Percentiles rank a stretch among this genome's conserved stretches.
Conservation (phyloP, 2,888 invertebrate species). For the Epinotia nisella region DNA sequence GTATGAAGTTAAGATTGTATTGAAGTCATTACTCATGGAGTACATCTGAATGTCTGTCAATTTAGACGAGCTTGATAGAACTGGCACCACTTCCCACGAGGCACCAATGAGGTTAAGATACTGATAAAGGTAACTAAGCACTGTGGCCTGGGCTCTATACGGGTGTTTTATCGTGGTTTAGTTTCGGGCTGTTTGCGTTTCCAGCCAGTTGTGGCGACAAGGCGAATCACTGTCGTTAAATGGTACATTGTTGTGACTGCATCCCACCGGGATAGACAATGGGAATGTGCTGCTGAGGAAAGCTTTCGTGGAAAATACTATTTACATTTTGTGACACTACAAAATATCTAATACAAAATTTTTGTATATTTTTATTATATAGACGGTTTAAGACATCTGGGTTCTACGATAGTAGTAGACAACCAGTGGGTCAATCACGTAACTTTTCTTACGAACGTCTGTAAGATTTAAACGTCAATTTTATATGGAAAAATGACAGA, state of each 20-base stretch:
- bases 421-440: too few relatives aligned
- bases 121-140: not conserved
- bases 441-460: too few relatives aligned
- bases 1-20: too few relatives aligned
- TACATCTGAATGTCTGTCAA: too few relatives aligned
- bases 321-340: slow-evolving; percentile 5
- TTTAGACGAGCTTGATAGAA: too few relatives aligned
- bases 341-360: not conserved
- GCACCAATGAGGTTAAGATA: not conserved
- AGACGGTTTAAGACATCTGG: too few relatives aligned
- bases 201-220: slow-evolving; percentile 43
- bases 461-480: too few relatives aligned
- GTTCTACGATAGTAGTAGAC: not conserved
- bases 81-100: too few relatives aligned
- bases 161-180: slow-evolving; percentile 40
- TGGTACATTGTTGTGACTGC: slow-evolving; percentile 43
- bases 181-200: slow-evolving; percentile 37
- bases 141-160: slow-evolving; percentile 15
- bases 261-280: slow-evolving; percentile 33
- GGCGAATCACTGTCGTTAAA: slow-evolving; percentile 41
- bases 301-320: slow-evolving; percentile 8
- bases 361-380: too few relatives aligned
- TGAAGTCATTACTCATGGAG: too few relatives aligned
- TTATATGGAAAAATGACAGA: too few relatives aligned
- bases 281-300: slow-evolving; percentile 12